Evolutionary conservation across 2,113 vertebrate species (phyloP).

Genomic region (Raphicerus campestris): DNA sequence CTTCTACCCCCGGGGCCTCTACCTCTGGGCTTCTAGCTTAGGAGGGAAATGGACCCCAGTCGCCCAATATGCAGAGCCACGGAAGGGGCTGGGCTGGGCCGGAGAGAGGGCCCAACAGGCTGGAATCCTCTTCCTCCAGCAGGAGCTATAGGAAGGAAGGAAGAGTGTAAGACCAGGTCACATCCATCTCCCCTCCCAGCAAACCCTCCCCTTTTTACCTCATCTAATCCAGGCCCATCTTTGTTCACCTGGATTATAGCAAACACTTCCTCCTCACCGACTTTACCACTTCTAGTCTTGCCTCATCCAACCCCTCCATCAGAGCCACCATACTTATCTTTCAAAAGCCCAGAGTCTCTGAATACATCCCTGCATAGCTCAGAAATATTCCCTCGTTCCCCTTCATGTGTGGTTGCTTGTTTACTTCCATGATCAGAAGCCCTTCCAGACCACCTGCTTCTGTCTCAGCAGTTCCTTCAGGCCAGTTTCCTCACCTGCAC

Average conservation of each 20-base stretch:
- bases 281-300: neutral
- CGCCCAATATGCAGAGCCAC: constrained; percentile 67
- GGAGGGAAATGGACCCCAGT: constrained; percentile 68
- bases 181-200: neutral
- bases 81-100: constrained; percentile 44
- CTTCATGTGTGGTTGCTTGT: neutral
- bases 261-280: neutral
- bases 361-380: neutral
- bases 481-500: neutral
- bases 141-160: constrained; percentile 45
- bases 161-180: neutral
- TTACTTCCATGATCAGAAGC: neutral
- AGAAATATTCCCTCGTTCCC: neutral
- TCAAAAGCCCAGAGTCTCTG: constrained; percentile 12
- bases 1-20: neutral
- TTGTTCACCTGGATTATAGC: neutral
- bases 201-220: neutral
- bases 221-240: neutral
- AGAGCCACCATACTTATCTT: neutral
- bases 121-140: constrained; percentile 65
- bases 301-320: neutral
- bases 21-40: constrained; percentile 50
- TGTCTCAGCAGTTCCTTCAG: neutral
- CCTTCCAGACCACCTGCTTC: neutral
- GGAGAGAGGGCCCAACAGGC: constrained; percentile 27